These are phyloP conservation scores for Spilosoma lubricipeda DNA, from an alignment of 2,888 invertebrate genomes.

Conservation along the genomic window DNA sequence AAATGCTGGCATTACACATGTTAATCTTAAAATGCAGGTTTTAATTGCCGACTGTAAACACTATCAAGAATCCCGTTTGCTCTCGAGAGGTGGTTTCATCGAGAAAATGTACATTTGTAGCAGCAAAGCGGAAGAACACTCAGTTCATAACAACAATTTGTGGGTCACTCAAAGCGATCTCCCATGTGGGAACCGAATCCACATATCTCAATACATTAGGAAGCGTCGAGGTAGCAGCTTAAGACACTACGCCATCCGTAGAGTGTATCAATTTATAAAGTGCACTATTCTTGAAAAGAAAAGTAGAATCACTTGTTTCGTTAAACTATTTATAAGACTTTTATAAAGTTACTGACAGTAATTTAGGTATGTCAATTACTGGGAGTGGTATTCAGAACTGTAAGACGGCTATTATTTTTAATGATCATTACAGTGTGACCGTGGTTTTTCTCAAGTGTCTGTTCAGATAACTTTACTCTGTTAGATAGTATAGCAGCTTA, in stretches of 20 bases:
- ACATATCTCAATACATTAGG: not conserved
- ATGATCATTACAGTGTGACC: constrained; percentile 26
- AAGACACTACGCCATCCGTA: not conserved
- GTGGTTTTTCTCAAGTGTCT: not conserved
- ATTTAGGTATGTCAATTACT: constrained; percentile 33
- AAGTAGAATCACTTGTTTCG: not conserved
- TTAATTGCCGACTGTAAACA: not conserved
- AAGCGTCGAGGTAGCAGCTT: too few species aligned
- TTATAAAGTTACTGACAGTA: constrained; percentile 3
- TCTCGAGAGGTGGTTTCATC: not conserved
- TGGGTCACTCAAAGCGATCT: not conserved
- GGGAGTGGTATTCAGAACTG: constrained; percentile 20
- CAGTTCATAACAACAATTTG: too few species aligned
- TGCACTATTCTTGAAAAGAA: not conserved
- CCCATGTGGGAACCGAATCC: not conserved
- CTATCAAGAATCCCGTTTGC: not conserved
- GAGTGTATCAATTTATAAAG: not conserved
- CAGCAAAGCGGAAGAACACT: not conserved
- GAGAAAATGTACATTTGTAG: not conserved
- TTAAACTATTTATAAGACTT: constrained; percentile 6
- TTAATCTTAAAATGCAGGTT: not conserved
- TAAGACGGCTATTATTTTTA: constrained; percentile 39
- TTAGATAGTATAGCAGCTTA: not conserved
- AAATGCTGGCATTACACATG: not conserved
- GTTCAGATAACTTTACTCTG: not conserved